A percentile compares a stretch with the other conserved stretches of the same genome.
Evolutionary conservation across 2,797 vertebrate genomes (phyloP).

Genomic region (Okamejei kenojei): DNA sequence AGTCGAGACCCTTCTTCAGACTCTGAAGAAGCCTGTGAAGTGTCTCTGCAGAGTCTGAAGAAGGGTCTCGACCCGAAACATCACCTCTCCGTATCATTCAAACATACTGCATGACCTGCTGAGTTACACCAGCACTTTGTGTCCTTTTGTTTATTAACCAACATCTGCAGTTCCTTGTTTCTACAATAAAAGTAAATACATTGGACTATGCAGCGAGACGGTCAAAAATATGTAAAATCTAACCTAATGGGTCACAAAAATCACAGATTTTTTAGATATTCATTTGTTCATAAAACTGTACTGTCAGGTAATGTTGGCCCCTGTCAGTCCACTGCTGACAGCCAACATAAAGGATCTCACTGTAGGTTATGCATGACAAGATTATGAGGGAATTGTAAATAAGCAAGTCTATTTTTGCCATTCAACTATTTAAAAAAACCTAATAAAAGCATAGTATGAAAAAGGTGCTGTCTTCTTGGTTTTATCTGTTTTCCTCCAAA

Average conservation of each 20-base stretch:
- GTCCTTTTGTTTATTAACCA: no score
- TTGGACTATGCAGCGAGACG: not conserved
- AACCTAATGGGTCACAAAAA: not conserved
- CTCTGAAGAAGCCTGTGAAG: no score
- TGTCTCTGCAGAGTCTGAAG: no score
- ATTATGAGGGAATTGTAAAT: not conserved
- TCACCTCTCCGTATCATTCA: no score
- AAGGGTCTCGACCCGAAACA: no score
- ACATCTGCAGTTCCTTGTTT: no score
- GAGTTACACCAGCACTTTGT: no score
- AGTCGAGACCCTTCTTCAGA: no score
- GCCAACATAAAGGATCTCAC: not conserved
- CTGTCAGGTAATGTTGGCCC: not conserved
- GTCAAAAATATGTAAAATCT: not conserved
- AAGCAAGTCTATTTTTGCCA: no score
- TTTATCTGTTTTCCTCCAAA: no score
- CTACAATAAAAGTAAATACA: not conserved
- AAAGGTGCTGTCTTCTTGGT: not conserved
- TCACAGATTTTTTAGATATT: no score
- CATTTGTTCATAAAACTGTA: not conserved
- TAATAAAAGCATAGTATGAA: not conserved
- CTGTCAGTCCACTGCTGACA: not conserved
- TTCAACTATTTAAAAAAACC: not conserved
- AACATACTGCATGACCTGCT: no score
- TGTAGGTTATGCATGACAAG: not conserved